phyloP scores from a whole-genome alignment of 2,113 vertebrate genomes.

The Ariopsis seemanni region DNA sequence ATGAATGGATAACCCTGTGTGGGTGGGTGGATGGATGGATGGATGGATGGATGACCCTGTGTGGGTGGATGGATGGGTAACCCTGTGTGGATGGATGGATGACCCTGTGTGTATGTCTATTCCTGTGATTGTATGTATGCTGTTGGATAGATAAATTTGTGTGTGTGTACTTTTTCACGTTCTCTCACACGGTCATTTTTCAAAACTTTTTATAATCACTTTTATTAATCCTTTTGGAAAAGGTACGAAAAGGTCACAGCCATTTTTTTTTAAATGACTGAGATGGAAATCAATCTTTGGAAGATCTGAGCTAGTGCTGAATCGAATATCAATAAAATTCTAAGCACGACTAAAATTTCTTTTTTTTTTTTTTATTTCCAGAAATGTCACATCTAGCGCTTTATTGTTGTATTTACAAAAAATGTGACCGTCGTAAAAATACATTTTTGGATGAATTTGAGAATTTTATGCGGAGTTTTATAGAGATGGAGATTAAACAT shows the following conservation, averaged over 20 bases:
- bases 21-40: background rate
- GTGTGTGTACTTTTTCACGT: background rate
- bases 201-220: background rate
- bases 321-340: background rate
- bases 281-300: background rate
- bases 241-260: background rate
- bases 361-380: background rate
- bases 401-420: background rate
- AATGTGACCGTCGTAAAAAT: background rate
- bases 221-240: background rate
- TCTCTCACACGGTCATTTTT: background rate
- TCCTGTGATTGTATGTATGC: too few species aligned
- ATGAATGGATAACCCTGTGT: background rate
- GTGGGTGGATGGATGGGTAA: background rate
- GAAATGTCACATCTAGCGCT: background rate
- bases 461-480: background rate
- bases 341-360: background rate
- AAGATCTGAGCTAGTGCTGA: background rate
- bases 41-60: too few species aligned
- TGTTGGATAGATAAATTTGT: too few species aligned
- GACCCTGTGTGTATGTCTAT: too few species aligned
- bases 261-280: background rate
- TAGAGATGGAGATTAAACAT: background rate
- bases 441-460: background rate
- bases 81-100: too few species aligned